Conservation (phyloP, 2,797 vertebrate species). For the Sebastes goodei region DNA sequence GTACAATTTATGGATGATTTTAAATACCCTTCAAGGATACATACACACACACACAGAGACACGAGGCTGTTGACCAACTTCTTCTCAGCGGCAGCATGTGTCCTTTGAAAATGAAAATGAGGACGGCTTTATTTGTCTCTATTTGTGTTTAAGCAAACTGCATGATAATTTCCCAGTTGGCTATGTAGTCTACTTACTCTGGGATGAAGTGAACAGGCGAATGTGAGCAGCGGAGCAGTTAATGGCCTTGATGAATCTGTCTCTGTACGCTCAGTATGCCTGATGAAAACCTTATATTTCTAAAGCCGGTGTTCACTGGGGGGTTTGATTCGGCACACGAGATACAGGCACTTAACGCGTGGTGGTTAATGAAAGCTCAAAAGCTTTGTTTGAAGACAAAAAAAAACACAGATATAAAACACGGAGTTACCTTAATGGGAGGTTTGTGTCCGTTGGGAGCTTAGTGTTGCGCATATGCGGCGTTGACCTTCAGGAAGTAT, state of each 20-base stretch:
- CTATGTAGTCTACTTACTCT: constrained; percentile 71
- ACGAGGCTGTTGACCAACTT: constrained; percentile 42
- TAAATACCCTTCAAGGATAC: constrained; percentile 12
- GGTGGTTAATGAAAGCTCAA: constrained; percentile 73
- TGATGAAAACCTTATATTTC: constrained; percentile 74
- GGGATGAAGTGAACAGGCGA: constrained; percentile 69
- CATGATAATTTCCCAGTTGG: constrained; percentile 78
- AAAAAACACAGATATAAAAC: constrained; percentile 60
- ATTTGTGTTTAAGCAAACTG: constrained; percentile 77
- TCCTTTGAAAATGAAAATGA: constrained; percentile 72
- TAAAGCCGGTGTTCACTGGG: constrained; percentile 63
- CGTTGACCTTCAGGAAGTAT: constrained; percentile 73
- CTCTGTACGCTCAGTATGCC: constrained; percentile 63
- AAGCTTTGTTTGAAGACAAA: constrained; percentile 55
- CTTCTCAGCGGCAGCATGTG: constrained; percentile 39
- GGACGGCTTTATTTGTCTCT: constrained; percentile 74
- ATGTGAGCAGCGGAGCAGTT: constrained; percentile 71
- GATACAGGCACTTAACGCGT: constrained; percentile 68
- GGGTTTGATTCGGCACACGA: constrained; percentile 59
- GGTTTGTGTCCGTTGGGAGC: constrained; percentile 62
- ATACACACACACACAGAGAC: not conserved
- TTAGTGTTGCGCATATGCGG: constrained; percentile 53
- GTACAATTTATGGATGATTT: not conserved
- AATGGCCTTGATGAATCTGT: constrained; percentile 78
- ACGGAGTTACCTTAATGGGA: constrained; percentile 68